These are phyloP conservation scores for Amphimallon solstitiale DNA, from an alignment of 2,888 invertebrate species.

Conservation along the genomic window DNA sequence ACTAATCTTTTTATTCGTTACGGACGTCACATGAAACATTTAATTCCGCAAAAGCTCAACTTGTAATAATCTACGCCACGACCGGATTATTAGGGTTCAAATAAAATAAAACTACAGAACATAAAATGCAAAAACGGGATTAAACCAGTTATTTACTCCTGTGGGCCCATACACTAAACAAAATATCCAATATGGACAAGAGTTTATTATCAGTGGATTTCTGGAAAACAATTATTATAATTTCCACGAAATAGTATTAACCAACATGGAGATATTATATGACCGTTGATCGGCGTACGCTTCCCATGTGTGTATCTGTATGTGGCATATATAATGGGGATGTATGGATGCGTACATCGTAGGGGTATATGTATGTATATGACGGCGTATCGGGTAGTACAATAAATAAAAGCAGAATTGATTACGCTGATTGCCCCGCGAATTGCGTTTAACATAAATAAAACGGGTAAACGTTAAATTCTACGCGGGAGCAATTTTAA, in stretches of 20 bases:
- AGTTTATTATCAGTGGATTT: slow-evolving; percentile 3
- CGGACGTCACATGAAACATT: too few relatives aligned
- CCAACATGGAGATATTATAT: not conserved
- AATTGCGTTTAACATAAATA: slow-evolving; percentile 62
- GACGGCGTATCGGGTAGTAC: slow-evolving; percentile 18
- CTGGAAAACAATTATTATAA: slow-evolving; percentile 22
- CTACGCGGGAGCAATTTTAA: slow-evolving; percentile 61
- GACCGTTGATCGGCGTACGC: not conserved
- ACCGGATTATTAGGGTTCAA: too few relatives aligned
- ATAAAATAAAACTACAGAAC: too few relatives aligned
- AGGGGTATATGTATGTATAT: not conserved
- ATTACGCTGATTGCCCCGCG: slow-evolving; percentile 63
- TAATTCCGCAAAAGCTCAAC: too few relatives aligned
- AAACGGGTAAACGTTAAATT: slow-evolving; percentile 56
- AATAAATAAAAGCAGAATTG: slow-evolving; percentile 60
- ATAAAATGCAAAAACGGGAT: not conserved
- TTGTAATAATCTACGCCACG: too few relatives aligned
- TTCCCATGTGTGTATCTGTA: not conserved
- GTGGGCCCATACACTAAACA: not conserved
- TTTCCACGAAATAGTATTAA: slow-evolving; percentile 21
- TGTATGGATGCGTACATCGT: too few relatives aligned
- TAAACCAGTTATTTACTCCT: slow-evolving; percentile 13
- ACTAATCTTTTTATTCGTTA: too few relatives aligned
- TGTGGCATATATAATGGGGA: not conserved
- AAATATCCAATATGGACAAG: not conserved